These are phyloP conservation scores for Bradypus variegatus DNA, from an alignment of 2,797 vertebrate species.

Conservation along the genomic window DNA sequence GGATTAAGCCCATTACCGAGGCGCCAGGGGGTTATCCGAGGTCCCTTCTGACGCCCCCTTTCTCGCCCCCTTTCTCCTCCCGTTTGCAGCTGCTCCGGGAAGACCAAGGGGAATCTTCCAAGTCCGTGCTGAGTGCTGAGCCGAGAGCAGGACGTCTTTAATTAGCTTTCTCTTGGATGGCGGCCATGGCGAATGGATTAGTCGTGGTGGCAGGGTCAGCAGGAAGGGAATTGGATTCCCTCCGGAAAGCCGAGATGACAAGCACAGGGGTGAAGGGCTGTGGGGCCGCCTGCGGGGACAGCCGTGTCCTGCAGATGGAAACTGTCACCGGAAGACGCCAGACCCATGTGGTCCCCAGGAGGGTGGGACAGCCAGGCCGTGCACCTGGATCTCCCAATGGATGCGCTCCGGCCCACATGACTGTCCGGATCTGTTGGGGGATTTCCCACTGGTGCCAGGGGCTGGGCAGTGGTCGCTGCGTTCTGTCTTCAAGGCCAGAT, in stretches of 20 bases:
- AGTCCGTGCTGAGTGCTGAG: conserved; percentile 46
- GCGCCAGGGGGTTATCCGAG: not conserved
- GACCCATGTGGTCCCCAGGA: not conserved
- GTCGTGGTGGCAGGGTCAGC: not conserved
- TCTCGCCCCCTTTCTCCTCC: conserved; percentile 37
- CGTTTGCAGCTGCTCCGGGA: conserved; percentile 48
- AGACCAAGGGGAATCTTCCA: conserved; percentile 54
- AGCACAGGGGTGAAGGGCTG: not conserved
- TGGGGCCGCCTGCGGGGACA: not conserved
- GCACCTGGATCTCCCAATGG: conserved; percentile 2
- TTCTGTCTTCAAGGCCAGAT: not conserved
- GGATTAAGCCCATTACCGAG: conserved; percentile 2
- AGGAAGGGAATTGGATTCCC: conserved; percentile 18
- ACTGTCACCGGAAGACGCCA: not conserved
- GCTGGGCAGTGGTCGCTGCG: too few species aligned
- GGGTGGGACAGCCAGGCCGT: not conserved
- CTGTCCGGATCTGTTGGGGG: not conserved
- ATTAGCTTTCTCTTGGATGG: conserved; percentile 60
- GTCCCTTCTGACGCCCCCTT: not conserved
- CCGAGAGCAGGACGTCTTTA: conserved; percentile 61
- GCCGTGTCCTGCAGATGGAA: conserved; percentile 33
- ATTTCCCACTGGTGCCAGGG: conserved; percentile 30
- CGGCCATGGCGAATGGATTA: conserved; percentile 52
- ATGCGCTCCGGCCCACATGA: not conserved
- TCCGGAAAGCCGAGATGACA: conserved; percentile 39